Base-by-base conservation (phyloP, 2,888 invertebrate species). In the Agrotis ipsilon region DNA sequence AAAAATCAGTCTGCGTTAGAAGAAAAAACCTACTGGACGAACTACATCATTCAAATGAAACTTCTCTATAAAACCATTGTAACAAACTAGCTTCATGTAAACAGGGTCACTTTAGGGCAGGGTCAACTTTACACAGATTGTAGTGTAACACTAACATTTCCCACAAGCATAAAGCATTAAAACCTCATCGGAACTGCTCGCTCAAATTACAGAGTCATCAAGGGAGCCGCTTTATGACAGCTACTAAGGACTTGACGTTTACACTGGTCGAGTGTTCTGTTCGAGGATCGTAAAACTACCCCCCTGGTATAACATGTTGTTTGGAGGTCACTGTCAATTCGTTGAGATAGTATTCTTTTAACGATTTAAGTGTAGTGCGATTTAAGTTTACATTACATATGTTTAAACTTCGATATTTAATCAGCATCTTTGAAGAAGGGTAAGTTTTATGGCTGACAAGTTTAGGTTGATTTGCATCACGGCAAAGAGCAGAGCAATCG, bases 201-300 rank as follows among this genome's bases (percentile, higher is more conserved):
- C 67, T 43, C 68, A 70, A 68, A 83, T 67, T 58, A 67, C 63
- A 27, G 32, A 61, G 58, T 68, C 72, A 68, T 68, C 68, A 52
- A 43, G 66, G 62, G 54, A 39, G 59, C 45, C 49, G n/a, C 55
- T 80, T 80, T 71, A 83, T 58, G 68, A 59, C 16, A 13, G 39
- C 16, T n/a, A 14, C 19, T 59, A 24, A 48, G 49, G 19, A 21
- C 48, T 18, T 54, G 46, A 51, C 59, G 55, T 57, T 64, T 45
- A 63, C 45, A 52, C 45, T 52, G 55, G 55, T n/a, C 54, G 43
- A 49, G n/a, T 19, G 58, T 55, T 68, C 24, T 57, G 63, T 59
- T 62, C 18, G 21, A 48, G 14, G 49, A 19, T 77, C 64, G 54
- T 68, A 75, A 80, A 75, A 27, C 51, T 45, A 51, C 46, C n/a